Percentiles rank a stretch among this genome's conserved stretches.
phyloP scores from a whole-genome alignment of 2,797 vertebrate species.

The Anabas testudineus region DNA sequence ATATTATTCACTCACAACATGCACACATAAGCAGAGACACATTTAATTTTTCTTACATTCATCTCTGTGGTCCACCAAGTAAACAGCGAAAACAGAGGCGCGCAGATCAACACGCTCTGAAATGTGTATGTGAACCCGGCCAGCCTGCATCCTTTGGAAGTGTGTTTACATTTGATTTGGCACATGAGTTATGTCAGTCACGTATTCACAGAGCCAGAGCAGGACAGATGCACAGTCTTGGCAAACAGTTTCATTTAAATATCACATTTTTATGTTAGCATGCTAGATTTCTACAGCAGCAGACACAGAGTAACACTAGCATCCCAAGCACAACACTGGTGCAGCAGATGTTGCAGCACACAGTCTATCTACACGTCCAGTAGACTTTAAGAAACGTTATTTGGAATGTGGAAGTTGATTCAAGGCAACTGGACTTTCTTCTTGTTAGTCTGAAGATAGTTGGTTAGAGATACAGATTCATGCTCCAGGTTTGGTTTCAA shows the following conservation, averaged over 20 bases:
- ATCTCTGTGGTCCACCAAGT: neutral
- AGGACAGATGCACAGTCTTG: neutral
- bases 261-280: neutral
- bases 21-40: neutral
- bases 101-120: neutral
- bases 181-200: conserved; percentile 7
- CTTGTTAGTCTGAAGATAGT: no score
- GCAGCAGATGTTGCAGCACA: neutral
- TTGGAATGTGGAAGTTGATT: no score
- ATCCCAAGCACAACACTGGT: neutral
- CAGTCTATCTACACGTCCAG: neutral
- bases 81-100: neutral
- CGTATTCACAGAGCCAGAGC: neutral
- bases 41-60: neutral
- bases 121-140: no score
- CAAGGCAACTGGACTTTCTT: no score
- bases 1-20: conserved; percentile 5
- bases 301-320: neutral
- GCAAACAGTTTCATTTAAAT: neutral
- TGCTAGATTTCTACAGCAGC: neutral
- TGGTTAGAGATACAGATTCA: no score
- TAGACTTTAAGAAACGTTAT: neutral
- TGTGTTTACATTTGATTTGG: neutral
- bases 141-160: neutral
- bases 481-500: no score